Conservation (phyloP, 2,113 vertebrate species). For the Thunnus maccoyii region DNA sequence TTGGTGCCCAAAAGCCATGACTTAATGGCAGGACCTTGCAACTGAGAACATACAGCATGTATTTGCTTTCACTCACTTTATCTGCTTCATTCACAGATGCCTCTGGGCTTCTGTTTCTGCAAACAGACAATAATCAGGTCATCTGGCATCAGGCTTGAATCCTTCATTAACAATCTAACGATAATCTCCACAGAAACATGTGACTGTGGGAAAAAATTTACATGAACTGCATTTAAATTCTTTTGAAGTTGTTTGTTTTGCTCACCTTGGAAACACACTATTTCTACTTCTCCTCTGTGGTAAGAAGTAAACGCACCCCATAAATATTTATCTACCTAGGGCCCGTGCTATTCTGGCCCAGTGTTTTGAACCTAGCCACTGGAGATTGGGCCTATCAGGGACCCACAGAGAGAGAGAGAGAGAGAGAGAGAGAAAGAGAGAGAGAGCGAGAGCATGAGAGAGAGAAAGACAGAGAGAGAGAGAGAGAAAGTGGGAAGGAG, state of each 20-base stretch:
- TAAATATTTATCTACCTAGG: constrained; percentile 84
- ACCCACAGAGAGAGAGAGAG: constrained; percentile 34
- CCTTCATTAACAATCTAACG: constrained; percentile 71
- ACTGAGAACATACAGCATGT: neutral
- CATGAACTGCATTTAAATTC: constrained; percentile 79
- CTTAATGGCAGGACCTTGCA: constrained; percentile 2
- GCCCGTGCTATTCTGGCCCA: constrained; percentile 77
- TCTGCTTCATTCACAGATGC: neutral
- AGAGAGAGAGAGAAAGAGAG: no score
- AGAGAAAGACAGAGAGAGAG: neutral
- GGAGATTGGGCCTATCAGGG: constrained; percentile 78
- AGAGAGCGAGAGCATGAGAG: neutral
- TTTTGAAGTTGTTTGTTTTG: constrained; percentile 85
- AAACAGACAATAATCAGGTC: constrained; percentile 78
- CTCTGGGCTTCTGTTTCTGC: constrained; percentile 47
- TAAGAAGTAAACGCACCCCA: constrained; percentile 75
- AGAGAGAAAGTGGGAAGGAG: neutral
- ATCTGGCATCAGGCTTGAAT: constrained; percentile 61
- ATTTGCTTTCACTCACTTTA: constrained; percentile 26
- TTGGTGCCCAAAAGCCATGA: constrained; percentile 34
- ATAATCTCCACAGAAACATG: constrained; percentile 71
- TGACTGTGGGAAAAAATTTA: constrained; percentile 71
- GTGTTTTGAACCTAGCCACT: constrained; percentile 80
- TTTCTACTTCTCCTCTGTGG: constrained; percentile 79
- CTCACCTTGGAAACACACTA: constrained; percentile 82